Percentiles rank a stretch among this genome's conserved stretches.
Conservation (phyloP, 2,888 invertebrate species). For the Argyresthia albistria region DNA sequence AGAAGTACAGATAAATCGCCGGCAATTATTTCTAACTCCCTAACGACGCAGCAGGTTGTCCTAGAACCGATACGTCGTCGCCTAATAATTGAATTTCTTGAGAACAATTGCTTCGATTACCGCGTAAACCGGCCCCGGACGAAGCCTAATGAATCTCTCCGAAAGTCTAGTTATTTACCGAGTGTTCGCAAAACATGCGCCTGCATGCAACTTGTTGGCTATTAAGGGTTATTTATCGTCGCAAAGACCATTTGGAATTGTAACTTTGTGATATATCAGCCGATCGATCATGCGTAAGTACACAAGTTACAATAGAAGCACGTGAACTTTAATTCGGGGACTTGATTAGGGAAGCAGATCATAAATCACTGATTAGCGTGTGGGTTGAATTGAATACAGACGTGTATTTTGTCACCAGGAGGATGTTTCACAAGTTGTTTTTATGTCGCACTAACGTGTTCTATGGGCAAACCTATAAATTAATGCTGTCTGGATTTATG, state of each 20-base stretch:
- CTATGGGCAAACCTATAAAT: no score
- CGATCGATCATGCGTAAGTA: no score
- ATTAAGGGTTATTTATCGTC: conserved; percentile 1
- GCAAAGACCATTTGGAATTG: background rate
- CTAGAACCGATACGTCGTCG: conserved; percentile 7
- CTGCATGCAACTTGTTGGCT: conserved; percentile 4
- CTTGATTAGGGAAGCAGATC: no score
- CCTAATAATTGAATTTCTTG: conserved; percentile 65
- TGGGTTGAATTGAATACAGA: no score
- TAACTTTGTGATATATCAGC: no score
- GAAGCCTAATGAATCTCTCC: conserved; percentile 68
- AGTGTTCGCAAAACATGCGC: conserved; percentile 66
- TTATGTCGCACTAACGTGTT: no score
- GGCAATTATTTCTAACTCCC: conserved; percentile 56
- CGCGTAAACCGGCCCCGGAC: conserved; percentile 54
- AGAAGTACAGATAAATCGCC: conserved; percentile 49
- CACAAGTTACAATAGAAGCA: no score
- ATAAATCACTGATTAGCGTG: no score
- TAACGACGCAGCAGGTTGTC: conserved; percentile 51
- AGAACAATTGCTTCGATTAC: conserved; percentile 71
- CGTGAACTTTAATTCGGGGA: no score
- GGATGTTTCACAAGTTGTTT: no score
- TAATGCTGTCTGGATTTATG: no score
- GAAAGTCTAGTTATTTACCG: conserved; percentile 65
- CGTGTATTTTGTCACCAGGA: no score